Base-by-base conservation (phyloP, 2,888 invertebrate species). In the Alentia gelatinosa region DNA sequence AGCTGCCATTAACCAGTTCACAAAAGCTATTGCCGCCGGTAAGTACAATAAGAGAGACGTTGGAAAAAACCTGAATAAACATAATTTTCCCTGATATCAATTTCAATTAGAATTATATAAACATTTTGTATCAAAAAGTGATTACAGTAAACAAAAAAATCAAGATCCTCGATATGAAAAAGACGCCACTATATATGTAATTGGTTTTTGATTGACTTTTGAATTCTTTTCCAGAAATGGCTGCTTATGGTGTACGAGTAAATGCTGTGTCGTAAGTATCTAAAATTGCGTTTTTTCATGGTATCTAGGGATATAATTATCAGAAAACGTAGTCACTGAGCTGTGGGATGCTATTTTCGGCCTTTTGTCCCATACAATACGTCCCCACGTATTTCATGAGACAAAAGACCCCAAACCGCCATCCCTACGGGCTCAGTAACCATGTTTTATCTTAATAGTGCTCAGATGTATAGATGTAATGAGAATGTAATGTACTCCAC, bases 1-100 rank as follows among this genome's bases (percentile, higher is more conserved):
- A 35, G 89, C 89, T 9, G 89, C 89, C 1, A 42, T 89, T 15
- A 56, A 89, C 89, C 89, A 89, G 89, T 89, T 89, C 63, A 89
- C 89, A 12, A 56, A 63, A 1, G 47, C 56, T 23, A 89, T 56
- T 23, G 47, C 89, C 56, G 33, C 30, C 33, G 89, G 89, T 89
- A 68, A 26, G 68, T 68, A 68, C n/a, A 26, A 68, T 26, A 30
- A 5, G 26, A 68, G 1, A 1, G 15, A 3, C 1, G 26, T 12
- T 30, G 68, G 1, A 4, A 30, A 68, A n/a, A 5, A n/a, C 5
- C 30, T 68, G 1, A n/a, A n/a, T 5, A 1, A 68, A 68, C 26
- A 68, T 30, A 23, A 9, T 1, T 30, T 30, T 68, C 3, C 19
- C 23, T 4, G 56, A 12, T 56, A n/a, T 68, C 26, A 4, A 19